Conservation (phyloP, 2,888 invertebrate genomes). For the Rutpela maculata region DNA sequence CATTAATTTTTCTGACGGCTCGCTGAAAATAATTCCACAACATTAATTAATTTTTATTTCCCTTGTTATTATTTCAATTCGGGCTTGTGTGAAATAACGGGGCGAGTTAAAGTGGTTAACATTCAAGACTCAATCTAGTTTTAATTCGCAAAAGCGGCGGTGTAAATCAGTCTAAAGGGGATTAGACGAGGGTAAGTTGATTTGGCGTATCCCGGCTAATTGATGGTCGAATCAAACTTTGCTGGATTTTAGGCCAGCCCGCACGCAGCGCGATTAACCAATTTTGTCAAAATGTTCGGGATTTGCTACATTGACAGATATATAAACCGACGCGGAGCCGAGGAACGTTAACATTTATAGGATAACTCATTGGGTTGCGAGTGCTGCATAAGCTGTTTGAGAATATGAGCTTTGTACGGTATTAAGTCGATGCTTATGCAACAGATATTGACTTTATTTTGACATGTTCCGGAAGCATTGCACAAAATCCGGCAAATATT, state of each 20-base stretch:
- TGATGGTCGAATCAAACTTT: slow-evolving; percentile 64
- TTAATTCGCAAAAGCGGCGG: slow-evolving; percentile 59
- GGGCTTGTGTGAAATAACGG: slow-evolving; percentile 23
- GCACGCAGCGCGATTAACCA: slow-evolving; percentile 54
- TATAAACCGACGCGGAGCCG: slow-evolving; percentile 27
- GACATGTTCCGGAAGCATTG: neutral
- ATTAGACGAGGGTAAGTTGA: slow-evolving; percentile 64
- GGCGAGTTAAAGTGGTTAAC: slow-evolving; percentile 46
- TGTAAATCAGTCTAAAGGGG: slow-evolving; percentile 64
- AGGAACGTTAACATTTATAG: slow-evolving; percentile 18
- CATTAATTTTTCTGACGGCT: neutral
- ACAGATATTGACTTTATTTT: neutral
- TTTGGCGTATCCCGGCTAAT: slow-evolving; percentile 63
- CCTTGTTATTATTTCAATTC: slow-evolving; percentile 24
- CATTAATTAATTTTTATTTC: slow-evolving; percentile 27
- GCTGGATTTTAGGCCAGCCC: slow-evolving; percentile 49
- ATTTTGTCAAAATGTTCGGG: slow-evolving; percentile 51
- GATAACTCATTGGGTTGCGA: slow-evolving; percentile 4
- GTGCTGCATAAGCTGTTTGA: slow-evolving; percentile 10
- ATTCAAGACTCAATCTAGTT: slow-evolving; percentile 58
- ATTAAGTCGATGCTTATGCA: neutral
- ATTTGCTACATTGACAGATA: slow-evolving; percentile 44
- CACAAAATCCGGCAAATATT: neutral
- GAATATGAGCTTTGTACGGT: slow-evolving; percentile 19
- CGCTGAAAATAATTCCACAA: neutral